Conservation (phyloP, 2,113 vertebrate species). For the Empidonax alnorum region DNA sequence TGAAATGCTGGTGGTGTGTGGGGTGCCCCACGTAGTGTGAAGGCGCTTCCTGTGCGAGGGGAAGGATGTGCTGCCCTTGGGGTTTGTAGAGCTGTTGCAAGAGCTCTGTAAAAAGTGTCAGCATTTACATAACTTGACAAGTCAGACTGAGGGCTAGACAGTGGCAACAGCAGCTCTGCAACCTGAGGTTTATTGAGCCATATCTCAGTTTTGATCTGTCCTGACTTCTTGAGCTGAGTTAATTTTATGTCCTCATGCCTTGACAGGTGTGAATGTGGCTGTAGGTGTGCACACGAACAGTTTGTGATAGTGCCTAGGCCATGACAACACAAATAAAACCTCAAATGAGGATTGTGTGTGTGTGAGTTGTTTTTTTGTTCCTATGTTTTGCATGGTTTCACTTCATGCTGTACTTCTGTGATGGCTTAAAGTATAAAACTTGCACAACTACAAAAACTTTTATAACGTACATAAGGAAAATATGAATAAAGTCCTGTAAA, state of each 20-base stretch:
- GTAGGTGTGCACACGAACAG: background rate
- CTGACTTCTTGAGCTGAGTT: background rate
- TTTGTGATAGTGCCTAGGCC: background rate
- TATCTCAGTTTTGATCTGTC: background rate
- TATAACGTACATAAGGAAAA: background rate
- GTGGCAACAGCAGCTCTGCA: background rate
- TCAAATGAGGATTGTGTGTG: background rate
- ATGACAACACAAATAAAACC: background rate
- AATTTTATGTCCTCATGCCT: background rate
- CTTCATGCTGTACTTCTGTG: background rate
- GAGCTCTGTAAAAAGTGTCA: background rate
- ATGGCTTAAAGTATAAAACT: background rate
- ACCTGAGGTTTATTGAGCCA: background rate
- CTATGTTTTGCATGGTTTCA: background rate
- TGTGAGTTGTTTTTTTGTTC: background rate
- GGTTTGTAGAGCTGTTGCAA: background rate
- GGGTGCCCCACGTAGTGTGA: background rate
- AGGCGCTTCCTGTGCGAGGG: accelerated
- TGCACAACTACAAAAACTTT: background rate
- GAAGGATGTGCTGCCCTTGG: background rate
- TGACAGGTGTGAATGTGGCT: background rate
- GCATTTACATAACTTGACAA: background rate
- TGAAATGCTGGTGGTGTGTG: background rate
- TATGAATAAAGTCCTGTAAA: background rate
- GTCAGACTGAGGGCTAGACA: background rate